Percentiles rank a stretch among this genome's conserved stretches.
Conservation (phyloP, 1,140 invertebrate species). For the Bombus waltoni region DNA sequence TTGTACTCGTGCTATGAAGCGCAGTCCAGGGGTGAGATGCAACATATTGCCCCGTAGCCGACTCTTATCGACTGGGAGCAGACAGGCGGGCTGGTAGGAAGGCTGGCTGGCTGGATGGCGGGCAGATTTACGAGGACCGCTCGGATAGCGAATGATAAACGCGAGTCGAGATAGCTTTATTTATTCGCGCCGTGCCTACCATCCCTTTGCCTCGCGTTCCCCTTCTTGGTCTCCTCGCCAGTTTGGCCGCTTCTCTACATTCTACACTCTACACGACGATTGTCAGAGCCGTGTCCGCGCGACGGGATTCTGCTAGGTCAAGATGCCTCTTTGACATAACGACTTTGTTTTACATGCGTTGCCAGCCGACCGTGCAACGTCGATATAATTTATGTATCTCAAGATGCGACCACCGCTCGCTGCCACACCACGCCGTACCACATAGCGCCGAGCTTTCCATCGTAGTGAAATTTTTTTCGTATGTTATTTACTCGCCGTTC, state of each 20-base stretch:
- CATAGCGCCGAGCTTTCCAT: neutral
- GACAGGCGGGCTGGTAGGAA: conserved; percentile 76
- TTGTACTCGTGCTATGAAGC: conserved; percentile 64
- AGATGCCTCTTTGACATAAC: conserved; percentile 59
- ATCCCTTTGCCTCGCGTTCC: neutral
- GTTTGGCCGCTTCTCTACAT: conserved; percentile 46
- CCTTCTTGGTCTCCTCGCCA: conserved; percentile 16
- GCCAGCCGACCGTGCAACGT: conserved; percentile 2
- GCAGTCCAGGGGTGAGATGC: conserved; percentile 69
- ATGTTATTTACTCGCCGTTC: conserved; percentile 30
- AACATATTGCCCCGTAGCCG: conserved; percentile 77
- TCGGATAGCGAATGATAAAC: conserved; percentile 83
- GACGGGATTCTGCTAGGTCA: conserved; percentile 43
- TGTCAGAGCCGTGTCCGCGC: conserved; percentile 57
- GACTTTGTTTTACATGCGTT: conserved; percentile 50
- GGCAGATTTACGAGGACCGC: conserved; percentile 82
- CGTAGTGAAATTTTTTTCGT: conserved; percentile 11
- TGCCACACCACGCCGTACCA: too few species aligned
- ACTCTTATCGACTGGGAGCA: conserved; percentile 81
- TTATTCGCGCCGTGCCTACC: conserved; percentile 79
- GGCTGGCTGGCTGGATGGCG: conserved; percentile 74
- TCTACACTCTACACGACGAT: conserved; percentile 35
- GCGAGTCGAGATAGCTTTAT: conserved; percentile 82
- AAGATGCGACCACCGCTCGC: neutral
- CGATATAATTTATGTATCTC: conserved; percentile 21